Percentiles rank a stretch among this genome's conserved stretches.
Evolutionary conservation across 2,888 invertebrate species (phyloP).

Genomic region (Meteorus colon): DNA sequence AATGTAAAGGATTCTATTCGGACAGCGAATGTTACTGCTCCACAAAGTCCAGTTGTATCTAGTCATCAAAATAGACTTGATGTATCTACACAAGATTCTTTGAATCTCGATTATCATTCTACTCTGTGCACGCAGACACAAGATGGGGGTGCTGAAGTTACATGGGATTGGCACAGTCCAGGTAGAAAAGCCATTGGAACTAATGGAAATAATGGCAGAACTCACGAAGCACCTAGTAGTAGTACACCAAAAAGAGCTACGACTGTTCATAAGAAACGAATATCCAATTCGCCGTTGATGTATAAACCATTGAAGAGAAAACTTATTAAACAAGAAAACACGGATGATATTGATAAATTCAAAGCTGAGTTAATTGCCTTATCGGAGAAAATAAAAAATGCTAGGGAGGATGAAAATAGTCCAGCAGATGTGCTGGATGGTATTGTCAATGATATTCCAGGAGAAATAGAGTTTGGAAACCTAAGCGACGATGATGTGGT

Average conservation of each 20-base stretch:
- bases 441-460: neutral
- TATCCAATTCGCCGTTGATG: slow-evolving; percentile 61
- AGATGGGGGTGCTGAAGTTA: slow-evolving; percentile 72
- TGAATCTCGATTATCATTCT: slow-evolving; percentile 20
- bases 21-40: too few relatives aligned
- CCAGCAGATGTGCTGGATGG: neutral
- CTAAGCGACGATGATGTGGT: slow-evolving; percentile 30
- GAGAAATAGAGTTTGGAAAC: slow-evolving; percentile 45
- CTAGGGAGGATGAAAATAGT: slow-evolving; percentile 32
- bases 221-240: slow-evolving; percentile 12
- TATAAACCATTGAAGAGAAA: slow-evolving; percentile 60
- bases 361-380: slow-evolving; percentile 60
- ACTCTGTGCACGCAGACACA: slow-evolving; percentile 68
- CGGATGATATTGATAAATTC: slow-evolving; percentile 57
- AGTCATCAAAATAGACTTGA: slow-evolving; percentile 10
- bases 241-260: slow-evolving; percentile 59
- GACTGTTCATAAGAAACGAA: slow-evolving; percentile 58
- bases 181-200: slow-evolving; percentile 47
- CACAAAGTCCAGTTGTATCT: neutral
- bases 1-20: too few relatives aligned
- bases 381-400: slow-evolving; percentile 54
- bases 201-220: slow-evolving; percentile 24
- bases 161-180: slow-evolving; percentile 75
- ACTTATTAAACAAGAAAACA: slow-evolving; percentile 56
- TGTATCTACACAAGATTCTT: slow-evolving; percentile 3